phyloP scores from a whole-genome alignment of 2,797 vertebrate genomes.

The Parambassis ranga region DNA sequence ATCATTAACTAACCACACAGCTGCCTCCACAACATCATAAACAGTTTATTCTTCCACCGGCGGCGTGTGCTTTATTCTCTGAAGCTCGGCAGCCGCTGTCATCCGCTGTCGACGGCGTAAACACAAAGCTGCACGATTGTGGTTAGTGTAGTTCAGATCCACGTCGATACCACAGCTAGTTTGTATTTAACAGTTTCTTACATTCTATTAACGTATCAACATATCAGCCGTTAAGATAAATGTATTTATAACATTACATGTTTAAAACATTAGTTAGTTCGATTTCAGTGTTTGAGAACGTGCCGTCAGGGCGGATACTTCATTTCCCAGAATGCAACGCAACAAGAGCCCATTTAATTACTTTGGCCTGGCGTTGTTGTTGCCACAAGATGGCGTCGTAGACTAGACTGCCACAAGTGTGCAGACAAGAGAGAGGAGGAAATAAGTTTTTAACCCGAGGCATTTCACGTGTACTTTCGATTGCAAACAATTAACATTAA shows the following conservation, averaged over 20 bases:
- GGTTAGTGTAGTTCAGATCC: slow-evolving; percentile 72
- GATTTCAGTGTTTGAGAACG: accelerated
- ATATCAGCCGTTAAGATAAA: accelerated
- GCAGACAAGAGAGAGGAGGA: neutral
- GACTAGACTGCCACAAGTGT: neutral
- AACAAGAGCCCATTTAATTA: too few relatives aligned
- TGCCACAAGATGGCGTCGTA: slow-evolving; percentile 59
- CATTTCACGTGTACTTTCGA: neutral
- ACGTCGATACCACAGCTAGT: accelerated
- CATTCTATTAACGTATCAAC: accelerated
- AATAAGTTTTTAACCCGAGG: neutral
- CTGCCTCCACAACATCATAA: neutral
- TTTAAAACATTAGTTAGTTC: accelerated
- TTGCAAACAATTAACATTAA: accelerated
- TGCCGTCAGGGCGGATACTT: neutral
- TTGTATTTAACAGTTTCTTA: neutral
- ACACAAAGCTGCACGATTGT: slow-evolving; percentile 33
- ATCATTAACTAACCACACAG: neutral
- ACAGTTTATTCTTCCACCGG: neutral
- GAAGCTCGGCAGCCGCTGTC: slow-evolving; percentile 53
- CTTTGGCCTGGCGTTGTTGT: too few relatives aligned
- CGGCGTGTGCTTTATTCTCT: slow-evolving; percentile 47
- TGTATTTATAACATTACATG: accelerated
- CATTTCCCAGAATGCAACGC: slow-evolving; percentile 59
- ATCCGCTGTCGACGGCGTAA: slow-evolving; percentile 40